Percentiles rank a stretch among this genome's conserved stretches.
phyloP scores from a whole-genome alignment of 2,113 vertebrate species.

The Opisthocomus hoazin region DNA sequence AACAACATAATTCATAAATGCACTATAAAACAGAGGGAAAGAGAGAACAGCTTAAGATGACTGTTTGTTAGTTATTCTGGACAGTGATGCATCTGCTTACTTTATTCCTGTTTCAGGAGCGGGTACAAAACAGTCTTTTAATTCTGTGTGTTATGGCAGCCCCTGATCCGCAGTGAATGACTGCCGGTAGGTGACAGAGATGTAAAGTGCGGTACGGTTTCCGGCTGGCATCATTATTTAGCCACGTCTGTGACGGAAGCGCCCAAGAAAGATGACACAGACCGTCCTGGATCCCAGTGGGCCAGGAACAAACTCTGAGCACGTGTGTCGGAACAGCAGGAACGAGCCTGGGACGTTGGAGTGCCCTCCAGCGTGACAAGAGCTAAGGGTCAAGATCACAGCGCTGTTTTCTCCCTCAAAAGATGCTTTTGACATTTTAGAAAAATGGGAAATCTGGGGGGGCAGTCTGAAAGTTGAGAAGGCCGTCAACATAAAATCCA shows the following conservation, averaged over 20 bases:
- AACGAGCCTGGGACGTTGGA: not conserved
- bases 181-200: not conserved
- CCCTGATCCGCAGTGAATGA: not conserved
- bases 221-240: not conserved
- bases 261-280: not conserved
- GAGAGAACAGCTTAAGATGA: not conserved
- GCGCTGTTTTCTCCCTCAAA: not conserved
- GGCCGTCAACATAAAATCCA: not conserved
- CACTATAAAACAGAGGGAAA: not conserved
- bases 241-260: not conserved
- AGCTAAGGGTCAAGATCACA: not conserved
- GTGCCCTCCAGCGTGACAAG: not conserved
- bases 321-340: not conserved
- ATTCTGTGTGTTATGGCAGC: not conserved
- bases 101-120: not conserved
- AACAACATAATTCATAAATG: conserved; percentile 35
- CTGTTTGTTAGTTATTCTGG: not conserved
- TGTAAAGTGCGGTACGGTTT: not conserved
- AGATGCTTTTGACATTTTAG: not conserved
- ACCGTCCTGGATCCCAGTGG: not conserved
- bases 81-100: not conserved
- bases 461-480: not conserved
- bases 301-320: not conserved
- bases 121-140: not conserved
- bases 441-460: not conserved